These are phyloP conservation scores for Meda fulgida DNA, from an alignment of 2,797 vertebrate genomes.

Conservation along the genomic window DNA sequence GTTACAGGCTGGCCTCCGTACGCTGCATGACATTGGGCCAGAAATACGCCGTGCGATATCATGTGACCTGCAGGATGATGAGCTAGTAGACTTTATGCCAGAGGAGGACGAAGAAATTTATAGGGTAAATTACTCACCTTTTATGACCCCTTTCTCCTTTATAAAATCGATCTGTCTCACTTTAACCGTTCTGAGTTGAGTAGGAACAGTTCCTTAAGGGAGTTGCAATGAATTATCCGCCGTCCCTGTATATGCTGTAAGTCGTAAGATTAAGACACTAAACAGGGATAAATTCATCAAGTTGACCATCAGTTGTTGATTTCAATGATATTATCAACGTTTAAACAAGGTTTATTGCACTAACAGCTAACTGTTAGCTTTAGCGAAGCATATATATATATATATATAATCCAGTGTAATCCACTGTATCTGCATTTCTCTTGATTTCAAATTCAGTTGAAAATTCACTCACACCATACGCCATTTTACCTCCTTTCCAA, in stretches of 20 bases:
- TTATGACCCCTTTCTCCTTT: conserved; percentile 57
- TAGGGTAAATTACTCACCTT: conserved; percentile 89
- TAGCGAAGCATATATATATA: neutral
- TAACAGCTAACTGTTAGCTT: neutral
- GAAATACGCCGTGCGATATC: conserved; percentile 99
- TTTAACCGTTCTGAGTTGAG: conserved; percentile 24
- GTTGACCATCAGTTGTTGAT: neutral
- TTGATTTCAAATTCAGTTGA: conserved; percentile 57
- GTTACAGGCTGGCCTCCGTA: conserved; percentile 98
- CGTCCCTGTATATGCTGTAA: conserved; percentile 4
- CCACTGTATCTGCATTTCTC: conserved; percentile 63
- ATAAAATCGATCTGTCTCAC: conserved; percentile 39
- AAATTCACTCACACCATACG: conserved; percentile 65
- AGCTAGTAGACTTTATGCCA: conserved; percentile 94
- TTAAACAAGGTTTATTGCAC: neutral
- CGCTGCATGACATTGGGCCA: conserved; percentile 99
- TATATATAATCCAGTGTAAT: neutral
- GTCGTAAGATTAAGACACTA: conserved; percentile 24
- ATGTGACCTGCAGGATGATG: conserved; percentile 99
- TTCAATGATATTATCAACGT: neutral
- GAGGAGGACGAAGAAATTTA: conserved; percentile 98
- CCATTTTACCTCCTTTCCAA: conserved; percentile 75
- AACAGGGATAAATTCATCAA: conserved; percentile 1
- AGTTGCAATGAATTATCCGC: conserved; percentile 2
- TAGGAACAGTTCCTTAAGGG: neutral